Evolutionary conservation across 2,797 vertebrate species (phyloP).

Genomic region (Pogonophryne albipinna): DNA sequence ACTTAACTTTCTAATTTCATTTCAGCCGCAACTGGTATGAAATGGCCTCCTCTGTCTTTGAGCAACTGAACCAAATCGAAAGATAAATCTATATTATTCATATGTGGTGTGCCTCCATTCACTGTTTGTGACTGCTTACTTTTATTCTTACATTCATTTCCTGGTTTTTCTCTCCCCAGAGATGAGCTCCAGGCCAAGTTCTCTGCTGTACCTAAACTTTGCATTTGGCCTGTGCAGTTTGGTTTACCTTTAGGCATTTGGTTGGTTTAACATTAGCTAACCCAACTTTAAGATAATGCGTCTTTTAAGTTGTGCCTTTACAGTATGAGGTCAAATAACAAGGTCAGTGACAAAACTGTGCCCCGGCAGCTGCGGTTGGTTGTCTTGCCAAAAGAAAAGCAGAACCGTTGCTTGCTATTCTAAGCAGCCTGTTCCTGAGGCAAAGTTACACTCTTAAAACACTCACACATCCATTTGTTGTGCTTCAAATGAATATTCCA

Average conservation of each 20-base stretch:
- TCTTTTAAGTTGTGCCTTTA: conserved; percentile 16
- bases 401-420: conserved; percentile 10
- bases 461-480: conserved; percentile 21
- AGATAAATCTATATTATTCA: conserved; percentile 4
- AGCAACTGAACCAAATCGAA: conserved; percentile 12
- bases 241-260: conserved; percentile 1
- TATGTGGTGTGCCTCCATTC: conserved; percentile 5
- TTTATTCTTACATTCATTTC: conserved; percentile 24
- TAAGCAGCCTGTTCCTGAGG: not conserved
- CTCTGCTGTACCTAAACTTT: conserved; percentile 14
- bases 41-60: conserved; percentile 22
- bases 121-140: conserved; percentile 11
- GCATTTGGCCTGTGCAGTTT: conserved; percentile 1
- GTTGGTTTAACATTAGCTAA: conserved; percentile 6
- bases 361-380: conserved; percentile 12
- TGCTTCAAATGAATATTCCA: conserved; percentile 33
- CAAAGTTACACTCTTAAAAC: not conserved
- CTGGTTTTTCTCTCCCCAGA: conserved; percentile 8
- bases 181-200: not conserved
- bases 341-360: conserved; percentile 18
- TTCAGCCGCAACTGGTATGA: conserved; percentile 28
- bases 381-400: conserved; percentile 19
- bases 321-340: conserved; percentile 24
- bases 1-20: conserved; percentile 48
- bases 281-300: conserved; percentile 12